Evolutionary conservation across 2,888 invertebrate genomes (phyloP), one percentile per base, ranked within the genome.

Genomic region (Rhopalosiphum nymphaeae): DNA sequence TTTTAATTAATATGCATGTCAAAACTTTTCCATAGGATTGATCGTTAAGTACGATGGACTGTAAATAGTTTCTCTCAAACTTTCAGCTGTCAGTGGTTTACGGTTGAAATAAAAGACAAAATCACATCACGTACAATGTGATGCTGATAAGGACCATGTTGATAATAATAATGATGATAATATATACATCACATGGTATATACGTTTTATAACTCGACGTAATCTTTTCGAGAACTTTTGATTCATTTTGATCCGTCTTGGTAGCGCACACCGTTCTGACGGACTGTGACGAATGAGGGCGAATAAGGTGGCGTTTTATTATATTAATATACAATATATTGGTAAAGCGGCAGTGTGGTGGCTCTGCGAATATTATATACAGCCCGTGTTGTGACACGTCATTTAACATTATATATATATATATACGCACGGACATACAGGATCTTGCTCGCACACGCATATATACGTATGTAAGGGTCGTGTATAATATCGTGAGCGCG

Each of bases 231-330:
- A n/a, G 87, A n/a, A 57, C 61, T 86, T 94, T 86, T 49, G 90
- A 91, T 94, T 91, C 86, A 61, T 90, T 92, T 91, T 94, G 94
- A 94, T 87, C 94, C 90, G 94, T 94, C 94, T 94, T 94, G 91
- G 94, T 94, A 86, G 90, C 91, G 85, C 94, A 89, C 92, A 42
- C 67, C 87, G 92, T 42, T 16, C 87, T 85, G 93, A 93, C 93
- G 89, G 89, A 36, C 93, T 91, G 90, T 94, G 94, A 94, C 94
- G 94, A 91, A 94, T 87, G 94, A 94, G 93, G 89, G 78, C 49
- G 89, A 89, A 57, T 44, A 46, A 85, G 16, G 92, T 67, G 42
- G 92, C 89, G 93, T 93, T 88, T 46, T 93, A 85, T 86, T 86
- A 85, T 93, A 90, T 93, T 89, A 89, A 56, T 84, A 61, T 46